phyloP scores from a whole-genome alignment of 2,888 invertebrate species.

The Micropterix aruncella region DNA sequence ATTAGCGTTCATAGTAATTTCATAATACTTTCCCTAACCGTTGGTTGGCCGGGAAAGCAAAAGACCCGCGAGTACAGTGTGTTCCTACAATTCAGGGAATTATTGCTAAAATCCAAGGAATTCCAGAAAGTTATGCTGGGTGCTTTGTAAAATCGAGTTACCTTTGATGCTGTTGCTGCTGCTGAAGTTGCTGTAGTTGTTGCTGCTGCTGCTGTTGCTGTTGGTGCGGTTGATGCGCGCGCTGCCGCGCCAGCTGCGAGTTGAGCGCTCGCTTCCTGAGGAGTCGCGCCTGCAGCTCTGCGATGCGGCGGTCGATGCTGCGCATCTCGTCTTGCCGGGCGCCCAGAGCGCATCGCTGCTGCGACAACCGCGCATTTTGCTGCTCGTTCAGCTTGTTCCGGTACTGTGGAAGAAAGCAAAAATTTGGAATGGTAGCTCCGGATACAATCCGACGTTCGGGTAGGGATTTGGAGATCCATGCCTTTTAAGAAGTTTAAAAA shows the following conservation, averaged over 20 bases:
- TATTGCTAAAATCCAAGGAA: not conserved
- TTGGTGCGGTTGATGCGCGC: constrained; percentile 21
- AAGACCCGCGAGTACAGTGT: too few species aligned
- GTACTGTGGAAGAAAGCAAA: constrained; percentile 59
- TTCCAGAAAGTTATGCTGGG: not conserved
- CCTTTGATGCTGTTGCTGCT: not conserved
- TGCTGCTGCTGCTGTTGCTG: constrained; percentile 22
- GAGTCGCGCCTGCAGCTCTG: constrained; percentile 82
- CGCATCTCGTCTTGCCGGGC: constrained; percentile 85
- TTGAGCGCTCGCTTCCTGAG: constrained; percentile 80
- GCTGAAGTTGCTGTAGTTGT: not conserved
- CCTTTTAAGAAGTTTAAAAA: too few species aligned
- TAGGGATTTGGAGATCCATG: too few species aligned
- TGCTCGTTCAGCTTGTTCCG: constrained; percentile 93
- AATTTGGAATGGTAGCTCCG: too few species aligned
- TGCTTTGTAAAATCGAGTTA: not conserved
- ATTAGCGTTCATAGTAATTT: too few species aligned
- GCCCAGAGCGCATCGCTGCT: constrained; percentile 77
- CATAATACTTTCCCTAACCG: too few species aligned
- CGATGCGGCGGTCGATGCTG: constrained; percentile 84
- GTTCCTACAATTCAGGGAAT: not conserved
- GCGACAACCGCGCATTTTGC: constrained; percentile 79
- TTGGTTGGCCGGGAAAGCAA: too few species aligned
- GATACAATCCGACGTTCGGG: too few species aligned
- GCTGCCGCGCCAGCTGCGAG: constrained; percentile 42